Percentiles rank a stretch among this genome's conserved stretches.
Conservation (phyloP, 2,888 invertebrate species). For the Halictus ligatus region DNA sequence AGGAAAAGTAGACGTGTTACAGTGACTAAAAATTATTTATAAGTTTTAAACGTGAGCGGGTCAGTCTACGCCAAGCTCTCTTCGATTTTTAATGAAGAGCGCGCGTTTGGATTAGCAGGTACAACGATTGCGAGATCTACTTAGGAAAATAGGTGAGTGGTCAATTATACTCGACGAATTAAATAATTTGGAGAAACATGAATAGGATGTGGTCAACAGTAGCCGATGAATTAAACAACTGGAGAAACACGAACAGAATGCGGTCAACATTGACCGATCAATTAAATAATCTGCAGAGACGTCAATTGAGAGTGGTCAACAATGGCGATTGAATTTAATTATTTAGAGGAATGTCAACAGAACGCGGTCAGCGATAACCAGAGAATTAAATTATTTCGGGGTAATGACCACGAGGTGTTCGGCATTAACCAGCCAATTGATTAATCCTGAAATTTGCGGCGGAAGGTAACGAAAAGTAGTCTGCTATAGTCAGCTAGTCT, state of each 20-base stretch:
- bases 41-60: neutral
- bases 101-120: neutral
- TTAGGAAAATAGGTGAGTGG: neutral
- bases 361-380: neutral
- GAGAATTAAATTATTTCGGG: neutral
- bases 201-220: no score
- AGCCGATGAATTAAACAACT: no score
- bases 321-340: neutral
- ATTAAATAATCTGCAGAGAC: neutral
- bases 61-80: neutral
- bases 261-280: neutral
- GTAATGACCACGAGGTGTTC: neutral
- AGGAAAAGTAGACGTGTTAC: neutral
- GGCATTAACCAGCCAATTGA: neutral
- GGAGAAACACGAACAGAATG: no score
- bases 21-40: neutral
- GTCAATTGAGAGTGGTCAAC: neutral
- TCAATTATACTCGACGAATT: neutral
- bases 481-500: no score
- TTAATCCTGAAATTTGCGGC: no score
- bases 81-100: neutral
- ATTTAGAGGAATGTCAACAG: neutral
- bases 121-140: neutral
- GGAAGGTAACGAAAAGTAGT: no score
- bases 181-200: neutral